phyloP scores from a whole-genome alignment of 1,140 invertebrate genomes.

The Tenebrio molitor region DNA sequence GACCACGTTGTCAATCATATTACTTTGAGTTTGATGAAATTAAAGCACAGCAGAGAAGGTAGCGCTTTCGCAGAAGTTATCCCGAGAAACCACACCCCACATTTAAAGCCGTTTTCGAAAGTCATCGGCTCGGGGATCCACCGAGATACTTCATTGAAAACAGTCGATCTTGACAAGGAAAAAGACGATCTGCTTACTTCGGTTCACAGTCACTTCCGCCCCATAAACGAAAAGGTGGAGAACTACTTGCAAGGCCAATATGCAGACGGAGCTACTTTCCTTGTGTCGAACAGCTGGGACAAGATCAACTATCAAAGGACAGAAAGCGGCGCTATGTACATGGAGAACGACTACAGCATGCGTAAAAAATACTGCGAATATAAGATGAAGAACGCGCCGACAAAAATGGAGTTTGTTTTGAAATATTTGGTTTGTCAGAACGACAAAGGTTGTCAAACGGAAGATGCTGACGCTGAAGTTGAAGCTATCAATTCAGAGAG shows the following conservation, averaged over 20 bases:
- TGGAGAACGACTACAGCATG: slow-evolving; percentile 62
- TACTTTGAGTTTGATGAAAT: slow-evolving; percentile 58
- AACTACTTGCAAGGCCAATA: slow-evolving; percentile 65
- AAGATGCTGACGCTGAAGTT: slow-evolving; percentile 54
- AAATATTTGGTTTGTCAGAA: slow-evolving; percentile 69
- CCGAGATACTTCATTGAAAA: slow-evolving; percentile 45
- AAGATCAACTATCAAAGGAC: slow-evolving; percentile 69
- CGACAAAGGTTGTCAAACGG: slow-evolving; percentile 70
- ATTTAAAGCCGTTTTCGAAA: slow-evolving; percentile 50
- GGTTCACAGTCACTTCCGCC: slow-evolving; percentile 80
- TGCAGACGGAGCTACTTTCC: slow-evolving; percentile 78
- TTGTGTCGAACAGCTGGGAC: slow-evolving; percentile 76
- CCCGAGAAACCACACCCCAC: slow-evolving; percentile 62
- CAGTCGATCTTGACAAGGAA: slow-evolving; percentile 58
- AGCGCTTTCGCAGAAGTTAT: slow-evolving; percentile 73
- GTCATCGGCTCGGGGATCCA: slow-evolving; percentile 26
- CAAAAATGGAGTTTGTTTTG: slow-evolving; percentile 64
- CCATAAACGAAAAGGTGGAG: slow-evolving; percentile 74
- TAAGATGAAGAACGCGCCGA: slow-evolving; percentile 65
- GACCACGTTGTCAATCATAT: slow-evolving; percentile 46
- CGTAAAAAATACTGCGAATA: slow-evolving; percentile 70
- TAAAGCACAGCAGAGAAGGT: slow-evolving; percentile 72
- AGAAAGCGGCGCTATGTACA: slow-evolving; percentile 67
- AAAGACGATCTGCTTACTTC: slow-evolving; percentile 79
- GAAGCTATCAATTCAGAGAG: slow-evolving; percentile 3